Percentiles rank a stretch among this genome's conserved stretches.
Conservation (phyloP, 1,140 invertebrate species). For the Nautilus pompilius region DNA sequence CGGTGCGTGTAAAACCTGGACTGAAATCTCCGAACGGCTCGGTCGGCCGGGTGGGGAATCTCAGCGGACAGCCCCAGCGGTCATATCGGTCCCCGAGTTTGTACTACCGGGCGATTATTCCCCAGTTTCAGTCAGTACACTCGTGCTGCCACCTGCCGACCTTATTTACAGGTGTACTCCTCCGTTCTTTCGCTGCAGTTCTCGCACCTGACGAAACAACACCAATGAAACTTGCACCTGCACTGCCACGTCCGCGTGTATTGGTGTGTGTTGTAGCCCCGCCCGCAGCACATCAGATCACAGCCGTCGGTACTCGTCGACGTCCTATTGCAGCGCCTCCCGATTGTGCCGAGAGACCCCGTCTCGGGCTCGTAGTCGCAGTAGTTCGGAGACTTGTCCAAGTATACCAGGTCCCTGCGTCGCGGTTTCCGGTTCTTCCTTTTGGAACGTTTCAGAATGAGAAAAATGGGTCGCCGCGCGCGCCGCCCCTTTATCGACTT, state of each 20-base stretch:
- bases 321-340: constrained; percentile 56
- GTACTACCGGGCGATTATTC: no score
- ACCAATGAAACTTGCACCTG: constrained; percentile 60
- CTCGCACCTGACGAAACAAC: constrained; percentile 58
- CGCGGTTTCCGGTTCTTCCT: constrained; percentile 43
- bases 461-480: constrained; percentile 38
- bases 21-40: no score
- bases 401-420: constrained; percentile 76
- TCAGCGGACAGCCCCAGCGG: no score
- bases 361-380: constrained; percentile 74
- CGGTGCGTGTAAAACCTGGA: no score
- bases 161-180: constrained; percentile 54
- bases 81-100: no score
- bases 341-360: constrained; percentile 53
- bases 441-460: constrained; percentile 67
- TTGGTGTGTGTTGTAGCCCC: constrained; percentile 59
- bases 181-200: constrained; percentile 55
- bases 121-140: no score
- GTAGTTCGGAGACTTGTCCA: constrained; percentile 89
- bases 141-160: not conserved
- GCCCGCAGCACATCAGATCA: constrained; percentile 60
- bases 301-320: constrained; percentile 56
- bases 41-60: no score
- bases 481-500: constrained; percentile 49
- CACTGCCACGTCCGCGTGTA: constrained; percentile 54